A percentile compares a stretch with the other conserved stretches of the same genome.
These are phyloP conservation scores for Muricea muricata DNA, from an alignment of 92 coral and sea anemone species.

Conservation along the genomic window DNA sequence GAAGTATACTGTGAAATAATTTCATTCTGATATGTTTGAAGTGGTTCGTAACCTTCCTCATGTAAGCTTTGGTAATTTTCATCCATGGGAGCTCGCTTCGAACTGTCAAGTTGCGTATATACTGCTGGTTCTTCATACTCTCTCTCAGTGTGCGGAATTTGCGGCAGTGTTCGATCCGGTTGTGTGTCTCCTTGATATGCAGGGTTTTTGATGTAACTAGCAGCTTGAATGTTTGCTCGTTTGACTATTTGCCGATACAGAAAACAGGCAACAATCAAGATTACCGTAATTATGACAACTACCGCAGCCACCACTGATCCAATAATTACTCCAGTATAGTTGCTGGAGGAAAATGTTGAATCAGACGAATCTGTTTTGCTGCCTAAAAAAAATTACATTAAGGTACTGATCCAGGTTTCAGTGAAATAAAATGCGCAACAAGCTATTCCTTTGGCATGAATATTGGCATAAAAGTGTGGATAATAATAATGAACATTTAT, in stretches of 20 bases:
- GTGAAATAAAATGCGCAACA: no score
- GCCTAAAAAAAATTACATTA: no score
- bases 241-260: not conserved
- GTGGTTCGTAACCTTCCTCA: not conserved
- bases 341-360: not conserved
- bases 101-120: conserved; percentile 19
- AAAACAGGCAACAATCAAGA: not conserved
- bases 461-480: no score
- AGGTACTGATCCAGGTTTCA: no score
- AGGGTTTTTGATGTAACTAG: not conserved
- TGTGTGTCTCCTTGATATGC: conserved; percentile 1
- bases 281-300: not conserved
- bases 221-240: not conserved
- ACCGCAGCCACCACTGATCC: conserved; percentile 13
- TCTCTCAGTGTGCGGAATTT: not conserved
- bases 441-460: no score
- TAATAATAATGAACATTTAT: no score
- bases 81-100: not conserved
- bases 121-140: not conserved
- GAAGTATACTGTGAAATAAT: not conserved
- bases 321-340: not conserved
- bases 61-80: conserved; percentile 18
- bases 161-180: not conserved
- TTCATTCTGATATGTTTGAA: not conserved
- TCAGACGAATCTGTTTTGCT: not conserved